Base-by-base conservation (phyloP, 2,113 vertebrate genomes). In the Raja brachyura region DNA sequence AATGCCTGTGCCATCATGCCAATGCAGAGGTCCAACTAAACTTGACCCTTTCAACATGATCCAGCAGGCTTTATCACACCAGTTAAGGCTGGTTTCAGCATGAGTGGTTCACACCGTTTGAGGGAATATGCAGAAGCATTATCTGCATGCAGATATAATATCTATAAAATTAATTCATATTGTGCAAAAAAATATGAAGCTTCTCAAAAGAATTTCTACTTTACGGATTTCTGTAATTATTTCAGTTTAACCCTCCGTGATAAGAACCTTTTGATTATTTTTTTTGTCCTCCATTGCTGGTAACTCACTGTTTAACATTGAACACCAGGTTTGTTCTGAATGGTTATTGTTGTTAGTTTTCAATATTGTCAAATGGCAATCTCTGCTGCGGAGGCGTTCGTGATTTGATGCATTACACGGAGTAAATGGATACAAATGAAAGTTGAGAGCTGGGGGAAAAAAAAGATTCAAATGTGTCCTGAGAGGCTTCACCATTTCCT, bases 341-440 rank as follows among this genome's bases (percentile, higher is more conserved):
- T 54, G 39, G 25, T 73, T 14, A 92, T 54, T 73, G 31, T 13
- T 22, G 39, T 48, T 4, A 1, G 25, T 6, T 5, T 48, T 18
- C 70, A 22, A 39, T 20, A 48, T 90, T 90, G 63, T 63, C 63
- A 73, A 16, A 13, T 31, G 28, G 39, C 10, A 28, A 70, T 70
- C 63, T 66, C 66, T 48, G 90, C 20, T 28, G 66, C 90, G 73
- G 90, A 92, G 70, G 22, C 48, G 22, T 92, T 73, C 25, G 90
- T 73, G 68, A 68, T 73, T 92, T 92, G 90, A 92, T 68, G 59
- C 20, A 25, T 20, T 54, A 14, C 22, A 28, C 39, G 73, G 90
- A 48, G 63, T 92, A 39, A 54, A 73, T 92, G 68, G 66, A 73
- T 92, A 66, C 33, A 73, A 73, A 92, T 92, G 33, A 39, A 92